Evolutionary conservation across 2,888 invertebrate genomes (phyloP), one percentile per base, ranked within the genome.

Genomic region (Lithophane socia): DNA sequence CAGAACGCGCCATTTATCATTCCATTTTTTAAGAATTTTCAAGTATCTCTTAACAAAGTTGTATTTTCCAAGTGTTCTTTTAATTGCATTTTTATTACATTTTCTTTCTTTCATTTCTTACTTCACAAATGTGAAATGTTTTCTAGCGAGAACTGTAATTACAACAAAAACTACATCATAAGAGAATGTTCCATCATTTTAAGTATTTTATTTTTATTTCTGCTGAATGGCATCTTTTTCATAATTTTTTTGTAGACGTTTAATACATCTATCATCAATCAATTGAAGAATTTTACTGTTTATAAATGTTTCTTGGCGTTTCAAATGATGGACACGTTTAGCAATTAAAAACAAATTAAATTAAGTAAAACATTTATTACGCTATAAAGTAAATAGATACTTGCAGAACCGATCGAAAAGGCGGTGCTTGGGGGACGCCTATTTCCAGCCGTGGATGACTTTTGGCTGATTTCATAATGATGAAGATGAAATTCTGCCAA

Each of bases 61-160:
- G 72, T 73, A 75, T 79, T 80, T 71, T 72, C 24, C 65, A 77
- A 86, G 72, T 75, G 58, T 83, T 80, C 72, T 82, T 87, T 82
- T 87, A 87, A 87, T 87, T 87, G 72, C 85, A 82, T 71, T 82
- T 87, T 87, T 83, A 87, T 87, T 80, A 80, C 77, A 77, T 76
- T 87, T 83, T 85, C 87, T 87, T 85, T 73, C 69, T 68, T 68
- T 66, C 64, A 68, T 80, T 82, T 81, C 78, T 87, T 84, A 61
- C 70, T 73, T 82, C 81, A 73, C 75, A 83, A 87, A 80, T 85
- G 80, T 85, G 87, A 85, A 82, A 87, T 87, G 85, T 87, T 87
- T 88, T 78, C 76, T 42, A 84, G 74, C 60, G 76, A 83, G 75
- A 75, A 68, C 76, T 65, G 84, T 87, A 88, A 88, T 87, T 88